Evolutionary conservation across 2,888 invertebrate species (phyloP), one percentile per base, ranked within the genome.

Genomic region (Eretmocerus hayati): DNA sequence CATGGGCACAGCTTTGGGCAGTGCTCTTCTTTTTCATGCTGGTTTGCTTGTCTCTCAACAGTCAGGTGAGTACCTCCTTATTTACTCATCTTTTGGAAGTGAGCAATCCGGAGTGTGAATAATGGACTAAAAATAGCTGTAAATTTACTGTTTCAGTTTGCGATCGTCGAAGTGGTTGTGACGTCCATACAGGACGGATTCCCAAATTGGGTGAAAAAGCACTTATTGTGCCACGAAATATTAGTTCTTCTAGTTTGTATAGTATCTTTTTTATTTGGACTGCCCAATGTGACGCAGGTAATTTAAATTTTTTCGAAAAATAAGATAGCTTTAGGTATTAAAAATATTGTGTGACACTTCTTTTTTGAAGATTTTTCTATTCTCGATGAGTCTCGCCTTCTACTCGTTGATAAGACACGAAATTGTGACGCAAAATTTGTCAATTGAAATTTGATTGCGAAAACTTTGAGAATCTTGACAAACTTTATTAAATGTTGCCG

Each of bases 181-280:
- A 92, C 93, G 3, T 90, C 92, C 5, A 85, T 94, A 60, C 90
- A 92, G 74, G 94, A 94, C 66, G 91, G 91, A 21, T 93, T 92
- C 69, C 89, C 90, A 0, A 82, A 83, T 55, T 87, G 87, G 84
- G 89, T 93, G 50, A 85, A 86, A 62, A 85, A 79, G 58, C 81
- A 82, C 63, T 77, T 92, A 45, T 84, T 88, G 58, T 88, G 88
- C 64, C 91, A 92, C 65, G 93, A 93, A 72, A 75, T 92, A 49
- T 72, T 93, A 50, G 92, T 92, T 26, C 74, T 92, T 32, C 77
- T 87, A 50, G 85, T 93, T 44, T 92, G 91, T 66, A 74, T 84
- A 15, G 76, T 90, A 45, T 90, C 92, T 42, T 87, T 90, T 67
- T 70, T 90, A 13, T 82, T 87, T 59, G 92, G 93, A 19, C 74